Conservation (phyloP, 2,797 vertebrate species). For the Scomberomorus guttatus region DNA sequence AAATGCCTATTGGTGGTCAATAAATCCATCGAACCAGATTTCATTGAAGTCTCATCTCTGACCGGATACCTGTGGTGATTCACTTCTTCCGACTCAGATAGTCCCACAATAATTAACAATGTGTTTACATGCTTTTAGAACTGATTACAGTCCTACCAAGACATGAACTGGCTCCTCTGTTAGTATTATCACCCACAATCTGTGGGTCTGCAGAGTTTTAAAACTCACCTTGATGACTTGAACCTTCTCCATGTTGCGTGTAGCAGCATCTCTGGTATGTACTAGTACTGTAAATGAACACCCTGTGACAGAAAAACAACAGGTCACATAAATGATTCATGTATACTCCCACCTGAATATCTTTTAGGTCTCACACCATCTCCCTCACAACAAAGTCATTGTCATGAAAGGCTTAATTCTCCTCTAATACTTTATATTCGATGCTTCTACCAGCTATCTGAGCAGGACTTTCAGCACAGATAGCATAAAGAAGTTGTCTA, state of each 20-base stretch:
- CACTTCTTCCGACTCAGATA: too few species aligned
- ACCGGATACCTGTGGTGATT: too few species aligned
- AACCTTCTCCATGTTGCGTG: slow-evolving; percentile 98
- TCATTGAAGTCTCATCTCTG: too few species aligned
- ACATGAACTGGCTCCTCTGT: background rate
- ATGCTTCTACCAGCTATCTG: too few species aligned
- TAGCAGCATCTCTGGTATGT: slow-evolving; percentile 96
- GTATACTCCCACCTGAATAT: background rate
- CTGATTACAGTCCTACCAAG: background rate
- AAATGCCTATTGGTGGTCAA: too few species aligned
- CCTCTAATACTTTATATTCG: background rate
- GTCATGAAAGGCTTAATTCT: background rate
- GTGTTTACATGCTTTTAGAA: background rate
- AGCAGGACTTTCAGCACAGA: background rate
- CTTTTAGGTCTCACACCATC: background rate
- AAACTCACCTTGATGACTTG: slow-evolving; percentile 96
- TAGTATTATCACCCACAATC: background rate
- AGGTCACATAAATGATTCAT: background rate
- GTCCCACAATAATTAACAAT: too few species aligned
- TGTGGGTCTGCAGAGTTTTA: background rate
- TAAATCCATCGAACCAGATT: too few species aligned
- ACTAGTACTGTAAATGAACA: slow-evolving; percentile 97
- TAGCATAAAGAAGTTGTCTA: background rate
- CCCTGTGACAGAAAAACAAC: slow-evolving; percentile 80
- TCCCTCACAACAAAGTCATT: background rate